Base-by-base conservation (phyloP, 1,140 invertebrate genomes). In the Ips nitidus region DNA sequence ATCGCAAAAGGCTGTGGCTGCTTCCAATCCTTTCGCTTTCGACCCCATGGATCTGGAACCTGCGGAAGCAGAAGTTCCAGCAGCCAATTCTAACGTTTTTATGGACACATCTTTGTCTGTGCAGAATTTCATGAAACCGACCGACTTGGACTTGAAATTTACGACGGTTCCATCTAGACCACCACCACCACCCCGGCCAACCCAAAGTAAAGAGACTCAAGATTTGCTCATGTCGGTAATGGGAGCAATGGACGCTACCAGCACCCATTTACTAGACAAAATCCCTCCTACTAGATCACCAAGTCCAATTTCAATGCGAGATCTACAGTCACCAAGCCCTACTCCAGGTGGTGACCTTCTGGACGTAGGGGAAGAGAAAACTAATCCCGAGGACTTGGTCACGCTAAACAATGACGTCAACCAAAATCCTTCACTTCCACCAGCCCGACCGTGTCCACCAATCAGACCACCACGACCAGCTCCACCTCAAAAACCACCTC, bases 201-300 rank as follows among this genome's bases (percentile, higher is more conserved):
- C 86, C 22, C 85, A 87, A 8, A 84, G 87, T 2, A 87, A 89
- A 57, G 89, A 92, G 77, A 94, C 93, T 0, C 91, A 94, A 84
- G 91, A 94, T 77, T 82, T 95, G 1, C 90, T 95, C 39, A 84
- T 91, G 56, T 92, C 90, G 7, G 92, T 95, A 0, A 94, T 93
- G 38, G 93, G 91, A 3, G 91, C 91, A 52, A 89, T 95, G 90
- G 92, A 95, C 77, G 91, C 93, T 40, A 92, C 92, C 1, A 94
- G 92, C 63, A 90, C 91, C 36, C 89, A 93, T 78, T 82, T 95
- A 55, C 77, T 94, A 47, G 91, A 94, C 71, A 87, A 92, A 53
- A 86, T 94, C 52, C 90, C 91, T 70, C 90, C 89, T 4, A 94
- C 92, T 1, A 85, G 91, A 69, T 91, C 90, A 1, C 92, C 91